phyloP scores from a whole-genome alignment of 1,140 invertebrate genomes.

The Drosophila subpulchrella region DNA sequence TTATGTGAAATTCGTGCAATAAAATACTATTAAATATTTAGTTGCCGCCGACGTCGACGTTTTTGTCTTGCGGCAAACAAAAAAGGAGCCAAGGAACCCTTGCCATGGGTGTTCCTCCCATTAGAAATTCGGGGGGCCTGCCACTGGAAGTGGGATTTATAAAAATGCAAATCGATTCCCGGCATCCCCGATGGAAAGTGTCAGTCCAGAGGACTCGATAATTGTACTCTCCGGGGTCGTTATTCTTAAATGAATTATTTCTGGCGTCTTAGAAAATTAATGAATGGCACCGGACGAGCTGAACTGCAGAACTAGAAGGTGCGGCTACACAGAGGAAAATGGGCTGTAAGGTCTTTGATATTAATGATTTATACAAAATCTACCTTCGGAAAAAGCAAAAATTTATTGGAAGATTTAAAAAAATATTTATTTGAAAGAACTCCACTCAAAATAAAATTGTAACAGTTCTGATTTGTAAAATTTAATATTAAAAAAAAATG shows the following conservation, averaged over 20 bases:
- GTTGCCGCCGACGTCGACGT: constrained; percentile 56
- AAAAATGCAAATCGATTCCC: constrained; percentile 55
- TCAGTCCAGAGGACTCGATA: constrained; percentile 31
- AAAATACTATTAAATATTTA: constrained; percentile 84
- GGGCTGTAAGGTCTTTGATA: too few species aligned
- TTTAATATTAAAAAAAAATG: too few species aligned
- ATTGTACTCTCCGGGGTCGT: constrained; percentile 21
- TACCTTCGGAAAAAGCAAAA: too few species aligned
- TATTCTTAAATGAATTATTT: constrained; percentile 81
- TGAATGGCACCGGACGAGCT: constrained; percentile 69
- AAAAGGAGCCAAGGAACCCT: constrained; percentile 13
- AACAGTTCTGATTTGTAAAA: too few species aligned
- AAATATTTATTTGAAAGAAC: too few species aligned
- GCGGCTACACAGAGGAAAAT: constrained; percentile 19
- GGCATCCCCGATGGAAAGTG: constrained; percentile 24
- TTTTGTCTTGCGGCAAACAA: constrained; percentile 40
- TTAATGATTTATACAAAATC: too few species aligned
- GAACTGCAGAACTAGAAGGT: constrained; percentile 62
- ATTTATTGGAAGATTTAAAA: too few species aligned
- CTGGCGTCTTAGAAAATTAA: constrained; percentile 80
- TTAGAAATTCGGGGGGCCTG: constrained; percentile 37
- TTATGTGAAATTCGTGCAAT: constrained; percentile 83
- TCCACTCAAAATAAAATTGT: too few species aligned
- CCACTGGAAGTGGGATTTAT: constrained; percentile 30
- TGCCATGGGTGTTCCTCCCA: constrained; percentile 26